These are phyloP conservation scores for Spodoptera frugiperda DNA, from an alignment of 1,140 invertebrate genomes.

Conservation along the genomic window DNA sequence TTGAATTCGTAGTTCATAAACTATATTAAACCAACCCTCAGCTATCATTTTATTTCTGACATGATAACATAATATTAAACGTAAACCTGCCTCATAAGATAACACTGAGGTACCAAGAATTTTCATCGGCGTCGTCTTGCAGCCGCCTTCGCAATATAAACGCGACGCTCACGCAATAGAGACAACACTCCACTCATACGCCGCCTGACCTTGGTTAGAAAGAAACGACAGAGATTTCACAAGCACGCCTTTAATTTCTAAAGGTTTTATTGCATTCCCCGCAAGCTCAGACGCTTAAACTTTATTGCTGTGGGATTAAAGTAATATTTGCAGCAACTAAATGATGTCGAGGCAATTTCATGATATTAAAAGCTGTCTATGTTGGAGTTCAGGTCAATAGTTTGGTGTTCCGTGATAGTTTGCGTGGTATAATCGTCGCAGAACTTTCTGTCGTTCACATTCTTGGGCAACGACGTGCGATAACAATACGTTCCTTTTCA, in stretches of 20 bases:
- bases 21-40: slow-evolving; percentile 50
- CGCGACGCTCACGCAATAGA: slow-evolving; percentile 75
- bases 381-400: slow-evolving; percentile 79
- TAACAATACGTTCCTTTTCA: slow-evolving; percentile 74
- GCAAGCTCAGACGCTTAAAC: slow-evolving; percentile 84
- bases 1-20: slow-evolving; percentile 51
- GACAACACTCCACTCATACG: slow-evolving; percentile 67
- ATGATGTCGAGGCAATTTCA: slow-evolving; percentile 83
- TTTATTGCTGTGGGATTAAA: slow-evolving; percentile 85
- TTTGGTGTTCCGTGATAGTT: slow-evolving; percentile 75
- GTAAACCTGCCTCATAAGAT: slow-evolving; percentile 78
- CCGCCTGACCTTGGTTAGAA: slow-evolving; percentile 76
- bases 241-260: slow-evolving; percentile 79
- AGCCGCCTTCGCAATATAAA: slow-evolving; percentile 81
- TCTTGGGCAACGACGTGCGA: slow-evolving; percentile 73
- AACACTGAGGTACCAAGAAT: slow-evolving; percentile 83
- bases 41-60: slow-evolving; percentile 52
- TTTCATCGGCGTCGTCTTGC: slow-evolving; percentile 79
- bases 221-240: slow-evolving; percentile 77
- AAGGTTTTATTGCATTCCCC: slow-evolving; percentile 85
- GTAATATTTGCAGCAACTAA: slow-evolving; percentile 84
- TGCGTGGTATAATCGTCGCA: slow-evolving; percentile 71
- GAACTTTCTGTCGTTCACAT: slow-evolving; percentile 79
- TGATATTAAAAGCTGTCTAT: slow-evolving; percentile 83
- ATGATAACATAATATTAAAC: slow-evolving; percentile 79